These are phyloP conservation scores for Crossaster papposus DNA, from an alignment of 53 echinoderm and acorn worm species.

Conservation along the genomic window DNA sequence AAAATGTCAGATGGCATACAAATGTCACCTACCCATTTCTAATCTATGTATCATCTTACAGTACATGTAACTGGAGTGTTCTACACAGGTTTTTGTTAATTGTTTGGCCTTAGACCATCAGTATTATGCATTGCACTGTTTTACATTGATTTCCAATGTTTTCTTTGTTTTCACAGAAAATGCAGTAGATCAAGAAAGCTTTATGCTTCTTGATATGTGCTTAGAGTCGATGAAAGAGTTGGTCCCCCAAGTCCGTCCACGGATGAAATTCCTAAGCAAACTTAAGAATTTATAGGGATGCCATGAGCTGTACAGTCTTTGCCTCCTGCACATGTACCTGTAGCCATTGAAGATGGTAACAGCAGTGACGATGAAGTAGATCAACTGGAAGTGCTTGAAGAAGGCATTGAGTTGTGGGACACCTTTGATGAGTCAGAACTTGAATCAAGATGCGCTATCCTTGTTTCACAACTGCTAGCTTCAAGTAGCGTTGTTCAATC, in stretches of 20 bases:
- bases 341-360: background rate
- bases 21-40: too few species aligned
- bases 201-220: constrained; percentile 55
- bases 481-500: constrained; percentile 38
- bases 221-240: constrained; percentile 21
- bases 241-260: constrained; percentile 10
- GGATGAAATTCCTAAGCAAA: constrained; percentile 4
- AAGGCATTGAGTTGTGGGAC: constrained; percentile 22
- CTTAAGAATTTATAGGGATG: background rate
- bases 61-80: too few species aligned
- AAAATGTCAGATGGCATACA: too few species aligned
- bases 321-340: background rate
- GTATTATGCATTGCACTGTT: background rate
- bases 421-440: constrained; percentile 6
- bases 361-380: constrained; percentile 7
- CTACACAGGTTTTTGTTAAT: too few species aligned
- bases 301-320: constrained; percentile 5
- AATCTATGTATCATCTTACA: too few species aligned
- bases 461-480: constrained; percentile 12
- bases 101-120: background rate
- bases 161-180: constrained; percentile 48
- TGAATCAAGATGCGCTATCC: background rate
- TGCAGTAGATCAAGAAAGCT: constrained; percentile 60
- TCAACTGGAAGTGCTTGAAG: constrained; percentile 2
- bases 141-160: constrained; percentile 1